Evolutionary conservation across 1,140 invertebrate species (phyloP).

Genomic region (Danaus melanippus): DNA sequence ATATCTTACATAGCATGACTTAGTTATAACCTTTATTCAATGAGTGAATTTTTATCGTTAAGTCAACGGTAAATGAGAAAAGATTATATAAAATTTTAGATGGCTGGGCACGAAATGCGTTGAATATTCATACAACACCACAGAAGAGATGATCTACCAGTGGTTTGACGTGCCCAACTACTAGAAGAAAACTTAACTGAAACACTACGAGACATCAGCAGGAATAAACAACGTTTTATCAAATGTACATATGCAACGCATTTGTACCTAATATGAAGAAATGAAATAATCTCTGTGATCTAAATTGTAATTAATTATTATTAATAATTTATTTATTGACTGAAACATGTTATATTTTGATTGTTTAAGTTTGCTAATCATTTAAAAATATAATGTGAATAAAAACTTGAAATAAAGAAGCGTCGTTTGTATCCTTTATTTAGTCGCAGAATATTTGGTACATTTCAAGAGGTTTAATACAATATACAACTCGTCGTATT

Average conservation of each 20-base stretch:
- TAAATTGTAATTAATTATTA: no score
- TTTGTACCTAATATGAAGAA: no score
- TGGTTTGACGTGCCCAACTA: constrained; percentile 73
- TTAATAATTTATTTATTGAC: no score
- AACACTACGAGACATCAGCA: not conserved
- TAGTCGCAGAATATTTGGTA: constrained; percentile 67
- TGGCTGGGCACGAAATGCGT: constrained; percentile 59
- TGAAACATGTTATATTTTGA: no score
- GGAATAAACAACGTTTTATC: no score
- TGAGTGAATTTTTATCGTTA: no score
- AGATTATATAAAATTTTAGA: constrained; percentile 30
- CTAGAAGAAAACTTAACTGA: constrained; percentile 4
- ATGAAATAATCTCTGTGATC: no score
- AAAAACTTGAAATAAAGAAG: constrained; percentile 66
- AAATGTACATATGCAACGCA: no score
- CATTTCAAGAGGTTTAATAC: constrained; percentile 62
- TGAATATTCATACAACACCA: constrained; percentile 53
- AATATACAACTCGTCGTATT: constrained; percentile 62
- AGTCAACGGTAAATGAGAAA: no score
- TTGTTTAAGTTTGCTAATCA: not conserved
- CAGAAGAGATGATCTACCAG: constrained; percentile 43
- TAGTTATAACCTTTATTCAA: no score
- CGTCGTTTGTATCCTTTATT: constrained; percentile 69
- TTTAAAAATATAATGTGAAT: constrained; percentile 11
- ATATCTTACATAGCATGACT: no score